Evolutionary conservation across 2,888 invertebrate species (phyloP).

Genomic region (Drosophila conformis): DNA sequence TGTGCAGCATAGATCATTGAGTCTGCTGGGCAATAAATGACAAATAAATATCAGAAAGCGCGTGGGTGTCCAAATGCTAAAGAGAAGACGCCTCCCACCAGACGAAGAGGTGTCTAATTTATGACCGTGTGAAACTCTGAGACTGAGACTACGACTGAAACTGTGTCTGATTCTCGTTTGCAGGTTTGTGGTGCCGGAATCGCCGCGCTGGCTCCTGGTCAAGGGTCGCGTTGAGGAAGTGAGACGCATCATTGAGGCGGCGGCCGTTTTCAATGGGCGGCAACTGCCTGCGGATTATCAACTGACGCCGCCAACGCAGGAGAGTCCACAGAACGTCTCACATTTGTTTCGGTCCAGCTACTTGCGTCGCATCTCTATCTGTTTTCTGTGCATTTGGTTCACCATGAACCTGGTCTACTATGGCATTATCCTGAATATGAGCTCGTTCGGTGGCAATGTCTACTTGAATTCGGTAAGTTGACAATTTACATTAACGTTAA

Average conservation of each 20-base stretch:
- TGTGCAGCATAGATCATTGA: conserved; percentile 17
- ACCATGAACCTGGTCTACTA: conserved; percentile 87
- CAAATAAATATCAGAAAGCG: conserved; percentile 55
- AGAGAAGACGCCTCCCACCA: conserved; percentile 26
- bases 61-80: conserved; percentile 62
- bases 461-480: conserved; percentile 89
- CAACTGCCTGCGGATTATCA: conserved; percentile 89
- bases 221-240: conserved; percentile 90
- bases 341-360: conserved; percentile 89
- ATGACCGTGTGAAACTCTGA: conserved; percentile 20
- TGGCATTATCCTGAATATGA: conserved; percentile 89
- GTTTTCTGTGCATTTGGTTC: conserved; percentile 91
- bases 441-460: conserved; percentile 90
- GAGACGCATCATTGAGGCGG: conserved; percentile 88
- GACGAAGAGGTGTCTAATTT: conserved; percentile 46
- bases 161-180: conserved; percentile 26
- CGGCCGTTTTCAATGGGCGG: conserved; percentile 88
- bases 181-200: conserved; percentile 92
- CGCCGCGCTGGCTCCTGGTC: conserved; percentile 91
- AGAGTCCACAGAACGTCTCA: conserved; percentile 87
- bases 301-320: conserved; percentile 86
- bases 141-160: conserved; percentile 16
- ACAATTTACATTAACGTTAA: conserved; percentile 36
- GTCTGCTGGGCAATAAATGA: conserved; percentile 44
- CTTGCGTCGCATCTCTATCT: conserved; percentile 89